These are phyloP conservation scores for human (Homo sapiens) DNA, from an alignment of 2,113 vertebrate species.

Conservation along the genomic window GRCh38 chr19:29618501-29619000, in stretches of 20 bases:
- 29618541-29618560: neutral
- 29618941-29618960: neutral
- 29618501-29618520: neutral
- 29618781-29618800: neutral
- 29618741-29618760: neutral
- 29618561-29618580: neutral
- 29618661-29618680: no score
- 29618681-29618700: neutral
- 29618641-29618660: neutral
- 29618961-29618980: neutral
- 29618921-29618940: neutral
- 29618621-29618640: neutral
- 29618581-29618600: neutral
- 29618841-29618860: neutral
- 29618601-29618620: neutral
- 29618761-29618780: neutral
- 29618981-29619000: neutral
- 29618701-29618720: neutral
- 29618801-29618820: neutral
- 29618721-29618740: neutral
- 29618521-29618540: neutral
- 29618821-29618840: neutral
- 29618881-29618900: accelerated
- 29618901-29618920: neutral
- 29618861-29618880: neutral